A percentile compares a stretch with the other conserved stretches of the same genome.
Evolutionary conservation across 2,113 vertebrate genomes (phyloP).

Genomic region (Macrotus californicus): DNA sequence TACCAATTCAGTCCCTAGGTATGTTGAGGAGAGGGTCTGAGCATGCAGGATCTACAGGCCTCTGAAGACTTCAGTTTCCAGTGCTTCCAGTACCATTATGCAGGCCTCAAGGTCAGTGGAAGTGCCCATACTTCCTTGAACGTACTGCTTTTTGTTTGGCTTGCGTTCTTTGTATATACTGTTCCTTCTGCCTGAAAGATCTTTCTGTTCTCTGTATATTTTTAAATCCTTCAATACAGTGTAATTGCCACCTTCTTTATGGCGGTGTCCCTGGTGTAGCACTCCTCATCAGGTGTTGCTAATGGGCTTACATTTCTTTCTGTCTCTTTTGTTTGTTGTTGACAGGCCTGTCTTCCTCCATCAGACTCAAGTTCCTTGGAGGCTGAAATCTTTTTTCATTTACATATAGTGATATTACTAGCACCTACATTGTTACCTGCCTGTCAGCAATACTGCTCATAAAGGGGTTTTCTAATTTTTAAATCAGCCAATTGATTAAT

Average conservation of each 20-base stretch:
- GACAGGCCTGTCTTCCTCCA: background rate
- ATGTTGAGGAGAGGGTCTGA: background rate
- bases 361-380: background rate
- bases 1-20: background rate
- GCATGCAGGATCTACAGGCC: background rate
- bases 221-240: background rate
- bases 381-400: background rate
- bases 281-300: background rate
- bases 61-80: background rate
- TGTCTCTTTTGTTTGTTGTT: background rate
- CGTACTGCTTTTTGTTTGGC: background rate
- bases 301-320: background rate
- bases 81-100: background rate
- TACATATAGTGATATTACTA: background rate
- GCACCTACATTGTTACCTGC: background rate
- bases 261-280: background rate
- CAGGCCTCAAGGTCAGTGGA: background rate
- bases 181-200: background rate
- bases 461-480: background rate
- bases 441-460: background rate
- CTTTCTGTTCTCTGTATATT: background rate
- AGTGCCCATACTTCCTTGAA: background rate
- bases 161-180: background rate
- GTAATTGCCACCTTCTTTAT: background rate
- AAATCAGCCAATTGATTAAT: background rate